Percentiles rank a stretch among this genome's conserved stretches.
phyloP scores from a whole-genome alignment of 2,113 vertebrate species.

The Lucifuga dentata region DNA sequence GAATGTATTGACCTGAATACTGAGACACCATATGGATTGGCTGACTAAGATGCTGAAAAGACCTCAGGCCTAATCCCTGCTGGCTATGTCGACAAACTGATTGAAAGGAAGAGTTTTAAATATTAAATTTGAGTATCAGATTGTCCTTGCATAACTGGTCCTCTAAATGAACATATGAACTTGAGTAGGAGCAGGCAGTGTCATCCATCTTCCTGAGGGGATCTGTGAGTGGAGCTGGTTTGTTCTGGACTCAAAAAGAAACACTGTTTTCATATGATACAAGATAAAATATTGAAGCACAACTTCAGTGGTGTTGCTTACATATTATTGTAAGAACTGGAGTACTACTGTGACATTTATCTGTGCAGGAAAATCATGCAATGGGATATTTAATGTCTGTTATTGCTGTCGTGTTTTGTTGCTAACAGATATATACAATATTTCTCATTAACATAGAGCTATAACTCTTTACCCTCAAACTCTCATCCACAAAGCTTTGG shows the following conservation, averaged over 20 bases:
- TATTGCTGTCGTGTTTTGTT: slow-evolving; percentile 56
- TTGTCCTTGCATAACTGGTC: slow-evolving; percentile 75
- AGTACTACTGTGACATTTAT: slow-evolving; percentile 36
- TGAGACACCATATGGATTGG: slow-evolving; percentile 70
- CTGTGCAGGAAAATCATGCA: slow-evolving; percentile 60
- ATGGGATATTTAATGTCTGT: slow-evolving; percentile 36
- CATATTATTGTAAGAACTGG: slow-evolving; percentile 5
- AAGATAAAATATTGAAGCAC: slow-evolving; percentile 12
- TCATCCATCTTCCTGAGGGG: slow-evolving; percentile 63
- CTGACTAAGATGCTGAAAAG: slow-evolving; percentile 53
- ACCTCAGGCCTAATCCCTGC: slow-evolving; percentile 61
- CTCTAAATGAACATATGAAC: slow-evolving; percentile 13
- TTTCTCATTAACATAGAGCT: no score
- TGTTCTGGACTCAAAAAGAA: slow-evolving; percentile 24
- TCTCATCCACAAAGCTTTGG: slow-evolving; percentile 19
- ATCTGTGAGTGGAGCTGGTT: slow-evolving; percentile 24
- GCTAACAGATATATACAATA: slow-evolving; percentile 61
- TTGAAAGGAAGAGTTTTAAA: slow-evolving; percentile 26
- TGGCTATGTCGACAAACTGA: slow-evolving; percentile 53
- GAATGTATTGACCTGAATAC: slow-evolving; percentile 73
- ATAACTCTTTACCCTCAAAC: slow-evolving; percentile 9
- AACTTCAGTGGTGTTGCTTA: slow-evolving; percentile 30
- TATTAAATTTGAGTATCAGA: slow-evolving; percentile 49
- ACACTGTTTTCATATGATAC: slow-evolving; percentile 38
- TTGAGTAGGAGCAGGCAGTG: slow-evolving; percentile 42